Conservation (phyloP, 2,113 vertebrate genomes). For the Lepidothrix coronata region DNA sequence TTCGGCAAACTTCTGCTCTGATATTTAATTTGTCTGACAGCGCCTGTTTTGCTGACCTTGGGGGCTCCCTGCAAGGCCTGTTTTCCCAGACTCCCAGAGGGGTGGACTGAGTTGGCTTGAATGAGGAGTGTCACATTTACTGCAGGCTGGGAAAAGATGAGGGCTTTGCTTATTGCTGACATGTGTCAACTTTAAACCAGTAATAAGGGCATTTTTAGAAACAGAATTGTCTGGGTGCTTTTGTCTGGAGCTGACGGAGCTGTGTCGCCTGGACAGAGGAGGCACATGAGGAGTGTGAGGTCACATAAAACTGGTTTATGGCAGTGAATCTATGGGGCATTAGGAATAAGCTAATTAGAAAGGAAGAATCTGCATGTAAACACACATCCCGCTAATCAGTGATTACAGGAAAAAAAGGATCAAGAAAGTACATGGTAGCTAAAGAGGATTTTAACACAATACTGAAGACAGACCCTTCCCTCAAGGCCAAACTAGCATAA, state of each 20-base stretch:
- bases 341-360: conserved; percentile 20
- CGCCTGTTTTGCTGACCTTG: not conserved
- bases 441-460: not conserved
- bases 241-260: not conserved
- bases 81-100: conserved; percentile 13
- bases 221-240: not conserved
- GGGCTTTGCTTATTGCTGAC: not conserved
- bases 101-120: not conserved
- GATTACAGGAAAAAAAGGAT: not conserved
- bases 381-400: not conserved
- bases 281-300: not conserved
- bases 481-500: not conserved
- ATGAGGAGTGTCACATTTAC: not conserved
- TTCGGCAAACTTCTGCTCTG: not conserved
- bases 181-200: conserved; percentile 14
- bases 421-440: not conserved
- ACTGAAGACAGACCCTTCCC: not conserved
- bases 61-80: conserved; percentile 15
- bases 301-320: conserved; percentile 7
- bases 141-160: not conserved
- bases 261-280: not conserved
- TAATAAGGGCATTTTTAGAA: conserved; percentile 12
- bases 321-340: not conserved
- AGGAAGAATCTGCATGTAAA: not conserved
- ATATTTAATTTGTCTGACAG: not conserved